These are phyloP conservation scores for Poeciliopsis gracilis DNA, from an alignment of 2,797 vertebrate species.

Conservation along the genomic window DNA sequence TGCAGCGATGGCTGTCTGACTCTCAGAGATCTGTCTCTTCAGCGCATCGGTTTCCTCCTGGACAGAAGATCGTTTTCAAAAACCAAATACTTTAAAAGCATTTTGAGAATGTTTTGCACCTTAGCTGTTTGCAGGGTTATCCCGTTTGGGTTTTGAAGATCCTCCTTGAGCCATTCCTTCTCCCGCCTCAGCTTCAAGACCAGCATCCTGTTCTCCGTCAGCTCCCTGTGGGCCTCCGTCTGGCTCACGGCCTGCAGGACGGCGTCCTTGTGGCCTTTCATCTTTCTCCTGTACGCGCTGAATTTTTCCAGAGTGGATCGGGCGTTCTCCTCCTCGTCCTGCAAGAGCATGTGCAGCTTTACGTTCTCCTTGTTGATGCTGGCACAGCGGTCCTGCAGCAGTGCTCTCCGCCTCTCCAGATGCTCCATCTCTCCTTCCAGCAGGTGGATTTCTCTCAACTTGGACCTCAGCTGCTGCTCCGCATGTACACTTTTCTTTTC, in stretches of 20 bases:
- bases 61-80: not conserved
- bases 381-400: constrained; percentile 33
- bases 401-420: constrained; percentile 25
- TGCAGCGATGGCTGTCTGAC: constrained; percentile 31
- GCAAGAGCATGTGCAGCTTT: constrained; percentile 39
- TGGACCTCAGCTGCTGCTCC: constrained; percentile 50
- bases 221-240: constrained; percentile 50
- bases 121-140: constrained; percentile 50
- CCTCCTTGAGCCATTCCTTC: constrained; percentile 63
- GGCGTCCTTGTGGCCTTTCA: constrained; percentile 63
- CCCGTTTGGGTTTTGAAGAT: constrained; percentile 69
- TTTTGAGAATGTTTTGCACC: constrained; percentile 42
- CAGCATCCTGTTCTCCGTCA: constrained; percentile 59
- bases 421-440: constrained; percentile 58
- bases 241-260: constrained; percentile 39
- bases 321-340: constrained; percentile 54
- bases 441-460: constrained; percentile 34
- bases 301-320: constrained; percentile 22
- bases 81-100: not conserved
- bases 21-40: constrained; percentile 47
- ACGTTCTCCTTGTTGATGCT: constrained; percentile 51
- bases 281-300: constrained; percentile 63
- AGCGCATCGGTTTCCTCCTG: constrained; percentile 68
- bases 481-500: constrained; percentile 33
- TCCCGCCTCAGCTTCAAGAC: constrained; percentile 51